phyloP scores from a whole-genome alignment of 2,888 invertebrate genomes.

The Mesorhabditis sp. region DNA sequence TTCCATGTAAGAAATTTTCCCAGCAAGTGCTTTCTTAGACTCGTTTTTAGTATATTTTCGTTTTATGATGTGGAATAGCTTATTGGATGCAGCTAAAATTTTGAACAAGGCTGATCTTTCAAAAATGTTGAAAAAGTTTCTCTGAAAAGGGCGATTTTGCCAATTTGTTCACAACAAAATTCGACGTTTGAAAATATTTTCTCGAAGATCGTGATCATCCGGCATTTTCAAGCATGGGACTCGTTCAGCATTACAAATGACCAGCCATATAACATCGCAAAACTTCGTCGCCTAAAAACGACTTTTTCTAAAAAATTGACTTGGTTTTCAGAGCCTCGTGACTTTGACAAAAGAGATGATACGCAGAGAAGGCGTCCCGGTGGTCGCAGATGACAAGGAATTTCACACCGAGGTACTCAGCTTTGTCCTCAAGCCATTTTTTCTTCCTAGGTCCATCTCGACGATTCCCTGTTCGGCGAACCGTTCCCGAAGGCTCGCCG shows the following conservation, averaged over 20 bases:
- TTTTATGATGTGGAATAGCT: too few relatives aligned
- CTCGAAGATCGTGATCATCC: too few relatives aligned
- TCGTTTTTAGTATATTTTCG: background rate
- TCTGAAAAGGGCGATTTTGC: too few relatives aligned
- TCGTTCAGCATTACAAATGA: too few relatives aligned
- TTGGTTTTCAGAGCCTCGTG: constrained; percentile 42
- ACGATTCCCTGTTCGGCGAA: constrained; percentile 36
- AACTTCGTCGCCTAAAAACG: background rate
- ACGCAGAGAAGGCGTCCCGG: constrained; percentile 36
- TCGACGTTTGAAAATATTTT: too few relatives aligned
- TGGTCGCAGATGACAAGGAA: constrained; percentile 36
- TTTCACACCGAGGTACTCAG: constrained; percentile 31
- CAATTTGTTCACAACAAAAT: too few relatives aligned
- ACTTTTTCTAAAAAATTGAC: background rate
- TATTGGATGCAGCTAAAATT: too few relatives aligned
- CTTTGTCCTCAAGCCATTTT: background rate
- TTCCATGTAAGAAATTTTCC: constrained; percentile 40
- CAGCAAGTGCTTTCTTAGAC: background rate
- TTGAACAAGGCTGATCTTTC: too few relatives aligned
- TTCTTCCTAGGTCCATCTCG: constrained; percentile 11
- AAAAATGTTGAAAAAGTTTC: too few relatives aligned
- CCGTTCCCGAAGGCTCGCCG: constrained; percentile 37
- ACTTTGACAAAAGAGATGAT: constrained; percentile 47
- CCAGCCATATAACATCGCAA: too few relatives aligned
- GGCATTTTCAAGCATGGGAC: too few relatives aligned